Conservation (phyloP, 1,140 invertebrate genomes). For the Dreissena rostriformis region DNA sequence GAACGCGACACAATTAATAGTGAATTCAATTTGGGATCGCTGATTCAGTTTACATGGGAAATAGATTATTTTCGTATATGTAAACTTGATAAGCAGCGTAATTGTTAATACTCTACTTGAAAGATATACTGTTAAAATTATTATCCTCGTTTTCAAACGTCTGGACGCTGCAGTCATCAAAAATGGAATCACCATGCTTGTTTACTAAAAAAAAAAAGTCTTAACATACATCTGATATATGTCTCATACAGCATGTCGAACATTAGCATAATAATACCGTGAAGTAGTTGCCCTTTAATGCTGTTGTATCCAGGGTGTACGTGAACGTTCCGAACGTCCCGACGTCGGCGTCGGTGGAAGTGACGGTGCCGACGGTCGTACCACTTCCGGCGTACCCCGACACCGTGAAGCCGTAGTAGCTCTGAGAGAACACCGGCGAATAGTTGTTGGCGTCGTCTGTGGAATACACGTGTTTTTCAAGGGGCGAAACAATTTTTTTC, state of each 20-base stretch:
- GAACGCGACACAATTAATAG: not conserved
- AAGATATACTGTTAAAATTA: not conserved
- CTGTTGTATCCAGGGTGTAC: not conserved
- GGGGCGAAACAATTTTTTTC: too few species aligned
- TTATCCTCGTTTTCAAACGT: not conserved
- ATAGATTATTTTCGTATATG: too few species aligned
- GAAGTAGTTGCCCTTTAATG: not conserved
- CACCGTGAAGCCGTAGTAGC: not conserved
- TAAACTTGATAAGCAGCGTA: not conserved
- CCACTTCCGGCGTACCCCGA: not conserved
- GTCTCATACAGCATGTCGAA: too few species aligned
- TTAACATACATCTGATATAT: too few species aligned
- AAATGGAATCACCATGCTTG: too few species aligned
- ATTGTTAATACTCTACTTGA: not conserved
- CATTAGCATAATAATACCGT: not conserved
- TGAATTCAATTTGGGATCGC: too few species aligned
- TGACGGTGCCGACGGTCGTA: not conserved
- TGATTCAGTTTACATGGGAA: too few species aligned
- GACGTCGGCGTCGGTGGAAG: not conserved
- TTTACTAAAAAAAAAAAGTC: too few species aligned
- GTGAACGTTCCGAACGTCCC: not conserved
- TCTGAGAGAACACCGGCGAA: not conserved
- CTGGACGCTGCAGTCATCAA: too few species aligned
- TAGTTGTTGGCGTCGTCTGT: constrained; percentile 4
- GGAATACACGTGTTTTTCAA: too few species aligned